Base-by-base conservation (phyloP, 2,888 invertebrate genomes). In the Aproaerema taeniolella region DNA sequence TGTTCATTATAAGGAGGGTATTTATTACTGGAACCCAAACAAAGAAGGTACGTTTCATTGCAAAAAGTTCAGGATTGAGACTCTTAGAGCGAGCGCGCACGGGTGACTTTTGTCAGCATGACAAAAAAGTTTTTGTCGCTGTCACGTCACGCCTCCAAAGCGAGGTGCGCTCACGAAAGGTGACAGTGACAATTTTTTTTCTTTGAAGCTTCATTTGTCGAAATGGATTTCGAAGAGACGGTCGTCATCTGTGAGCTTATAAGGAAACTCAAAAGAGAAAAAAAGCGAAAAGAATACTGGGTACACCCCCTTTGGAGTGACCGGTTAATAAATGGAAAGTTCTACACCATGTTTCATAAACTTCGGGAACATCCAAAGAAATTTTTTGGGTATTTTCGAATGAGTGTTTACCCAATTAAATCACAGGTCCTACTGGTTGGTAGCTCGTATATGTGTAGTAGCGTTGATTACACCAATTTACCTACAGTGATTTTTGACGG, bases 251-350 rank as follows among this genome's bases (percentile, higher is more conserved):
- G 32, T 32, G 32, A 32, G 17, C 32, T 32, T 17, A 32, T 32
- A 17, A 32, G 32, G 17, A 32, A 30, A 30, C 30, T 30, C 30
- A 30, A 30, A 30, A 30, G 31, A 31, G 14, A 14, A 31, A 13
- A 31, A 31, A 31, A 14, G 15, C 31, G 15, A 31, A 31, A 14
- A 42, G 38, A 42, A 31, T 35, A 42, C 26, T 44, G 33, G 35
- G 38, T 40, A 20, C 39, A 40, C 37, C 43, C 43, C 16, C 14
- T 43, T 37, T 30, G 16, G 33, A 43, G 42, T 39, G 42, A 40
- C 15, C 42, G 39, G 31, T 20, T 45, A 36, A 10, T 41, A 38
- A 31, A 31, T 36, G 42, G 40, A 42, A 39, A 42, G 34, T 42
- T 42, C 15, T 39, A 39, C 25, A 45, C 42, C 7, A 36, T 45